A percentile compares a stretch with the other conserved stretches of the same genome.
Evolutionary conservation across 2,797 vertebrate genomes (phyloP).

Genomic region (Notoglanidium macrostoma): DNA sequence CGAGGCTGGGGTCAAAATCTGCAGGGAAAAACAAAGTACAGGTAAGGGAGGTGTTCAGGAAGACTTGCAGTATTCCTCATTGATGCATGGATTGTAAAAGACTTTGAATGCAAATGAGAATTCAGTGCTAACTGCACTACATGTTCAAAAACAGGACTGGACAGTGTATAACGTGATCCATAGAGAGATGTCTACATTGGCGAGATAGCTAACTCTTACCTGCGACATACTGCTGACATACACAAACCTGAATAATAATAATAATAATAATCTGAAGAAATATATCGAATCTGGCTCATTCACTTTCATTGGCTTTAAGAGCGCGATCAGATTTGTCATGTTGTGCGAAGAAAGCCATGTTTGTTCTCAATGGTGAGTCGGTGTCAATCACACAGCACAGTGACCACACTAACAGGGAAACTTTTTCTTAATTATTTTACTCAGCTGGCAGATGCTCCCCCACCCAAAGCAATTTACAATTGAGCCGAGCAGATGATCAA

Average conservation of each 20-base stretch:
- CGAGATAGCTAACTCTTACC: not conserved
- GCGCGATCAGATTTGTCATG: not conserved
- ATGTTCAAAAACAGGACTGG: not conserved
- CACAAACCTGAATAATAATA: no score
- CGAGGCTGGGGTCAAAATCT: constrained; percentile 92
- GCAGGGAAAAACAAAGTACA: constrained; percentile 44
- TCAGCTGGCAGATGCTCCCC: not conserved
- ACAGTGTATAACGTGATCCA: not conserved
- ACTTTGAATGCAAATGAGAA: not conserved
- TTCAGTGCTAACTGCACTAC: not conserved
- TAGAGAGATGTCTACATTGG: not conserved
- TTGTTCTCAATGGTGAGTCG: not conserved
- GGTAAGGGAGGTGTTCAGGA: constrained; percentile 11
- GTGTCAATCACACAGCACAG: not conserved
- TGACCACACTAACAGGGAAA: no score
- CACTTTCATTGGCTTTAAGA: not conserved
- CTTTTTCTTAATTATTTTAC: not conserved
- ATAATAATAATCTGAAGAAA: not conserved
- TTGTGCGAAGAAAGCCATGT: not conserved
- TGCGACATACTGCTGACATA: not conserved
- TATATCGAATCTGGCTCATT: not conserved
- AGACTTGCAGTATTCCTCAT: not conserved
- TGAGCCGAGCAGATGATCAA: not conserved
- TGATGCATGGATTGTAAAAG: not conserved
- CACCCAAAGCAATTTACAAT: not conserved